Conservation (phyloP, 2,113 vertebrate species). For the Jacana jacana region DNA sequence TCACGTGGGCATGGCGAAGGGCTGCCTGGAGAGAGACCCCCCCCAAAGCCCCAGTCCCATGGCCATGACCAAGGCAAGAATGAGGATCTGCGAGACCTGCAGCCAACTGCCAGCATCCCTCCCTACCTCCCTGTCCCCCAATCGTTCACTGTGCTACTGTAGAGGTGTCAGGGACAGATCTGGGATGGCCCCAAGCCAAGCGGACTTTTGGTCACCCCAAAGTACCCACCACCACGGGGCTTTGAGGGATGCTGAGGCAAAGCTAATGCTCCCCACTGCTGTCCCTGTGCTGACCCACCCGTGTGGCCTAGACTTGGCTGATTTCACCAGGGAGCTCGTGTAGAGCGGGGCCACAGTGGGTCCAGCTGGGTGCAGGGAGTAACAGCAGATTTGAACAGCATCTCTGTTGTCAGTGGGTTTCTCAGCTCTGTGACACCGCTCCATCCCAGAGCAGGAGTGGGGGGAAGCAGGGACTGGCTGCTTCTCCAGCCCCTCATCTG, state of each 20-base stretch:
- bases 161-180: background rate
- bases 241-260: background rate
- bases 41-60: background rate
- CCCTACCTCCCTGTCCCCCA: background rate
- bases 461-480: background rate
- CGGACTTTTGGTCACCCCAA: background rate
- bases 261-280: background rate
- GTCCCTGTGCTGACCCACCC: background rate
- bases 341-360: rapidly evolving
- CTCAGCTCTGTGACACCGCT: background rate
- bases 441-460: rapidly evolving
- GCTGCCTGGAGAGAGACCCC: background rate
- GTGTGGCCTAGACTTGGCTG: rapidly evolving
- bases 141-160: background rate
- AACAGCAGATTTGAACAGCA: background rate
- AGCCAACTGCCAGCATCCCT: background rate
- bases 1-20: background rate
- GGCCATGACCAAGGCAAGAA: background rate
- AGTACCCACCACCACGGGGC: background rate
- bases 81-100: background rate
- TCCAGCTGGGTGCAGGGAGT: background rate
- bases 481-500: background rate
- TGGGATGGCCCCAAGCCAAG: background rate
- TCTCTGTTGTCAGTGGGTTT: background rate
- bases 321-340: background rate